These are phyloP conservation scores for Girardia tigrina DNA, from an alignment of 2,888 invertebrate genomes.

Conservation along the genomic window DNA sequence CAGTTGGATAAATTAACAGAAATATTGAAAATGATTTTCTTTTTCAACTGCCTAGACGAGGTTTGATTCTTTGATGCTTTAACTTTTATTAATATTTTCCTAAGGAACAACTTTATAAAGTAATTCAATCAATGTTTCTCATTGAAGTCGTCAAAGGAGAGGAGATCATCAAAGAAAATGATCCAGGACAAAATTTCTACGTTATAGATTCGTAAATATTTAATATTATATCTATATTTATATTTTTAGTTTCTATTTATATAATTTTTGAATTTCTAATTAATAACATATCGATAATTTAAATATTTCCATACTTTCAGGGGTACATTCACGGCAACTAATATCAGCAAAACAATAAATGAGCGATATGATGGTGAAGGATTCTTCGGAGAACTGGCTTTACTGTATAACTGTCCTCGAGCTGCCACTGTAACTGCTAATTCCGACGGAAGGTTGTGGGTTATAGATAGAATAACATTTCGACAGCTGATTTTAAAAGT, in stretches of 20 bases:
- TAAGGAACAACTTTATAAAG: neutral
- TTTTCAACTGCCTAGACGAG: neutral
- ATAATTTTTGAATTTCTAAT: too few relatives aligned
- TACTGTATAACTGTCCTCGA: neutral
- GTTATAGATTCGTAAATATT: neutral
- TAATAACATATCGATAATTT: too few relatives aligned
- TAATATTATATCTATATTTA: too few relatives aligned
- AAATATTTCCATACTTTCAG: too few relatives aligned
- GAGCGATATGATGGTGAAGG: neutral
- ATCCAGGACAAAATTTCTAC: neutral
- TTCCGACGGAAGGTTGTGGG: neutral
- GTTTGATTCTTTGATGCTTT: neutral
- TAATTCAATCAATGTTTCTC: neutral
- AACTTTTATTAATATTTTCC: neutral
- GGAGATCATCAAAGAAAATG: neutral
- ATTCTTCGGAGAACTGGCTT: neutral
- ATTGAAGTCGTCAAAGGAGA: neutral
- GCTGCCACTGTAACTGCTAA: neutral
- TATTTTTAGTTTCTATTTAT: too few relatives aligned
- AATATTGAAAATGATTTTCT: neutral
- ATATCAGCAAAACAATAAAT: neutral
- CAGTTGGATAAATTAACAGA: neutral
- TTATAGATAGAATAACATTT: neutral
- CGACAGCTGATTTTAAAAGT: neutral
- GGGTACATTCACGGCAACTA: slow-evolving; percentile 2